Base-by-base conservation (phyloP, 2,888 invertebrate species). In the Drosophila anomalata region DNA sequence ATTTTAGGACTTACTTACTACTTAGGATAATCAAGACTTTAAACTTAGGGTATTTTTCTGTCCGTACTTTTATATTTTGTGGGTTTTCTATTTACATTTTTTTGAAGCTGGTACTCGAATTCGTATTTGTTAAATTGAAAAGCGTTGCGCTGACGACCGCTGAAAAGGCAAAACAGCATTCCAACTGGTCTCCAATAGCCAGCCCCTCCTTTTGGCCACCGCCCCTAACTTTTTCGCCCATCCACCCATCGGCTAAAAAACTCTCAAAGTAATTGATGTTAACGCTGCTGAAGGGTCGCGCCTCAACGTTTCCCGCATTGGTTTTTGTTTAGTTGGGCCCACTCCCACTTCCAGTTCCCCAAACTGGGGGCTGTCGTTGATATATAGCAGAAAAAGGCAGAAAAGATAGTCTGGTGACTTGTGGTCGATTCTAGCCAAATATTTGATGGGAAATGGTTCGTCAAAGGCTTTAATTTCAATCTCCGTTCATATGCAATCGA, bases 211-310 rank as follows among this genome's bases (percentile, higher is more conserved):
- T 8, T 9, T 12, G 44, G 44, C 26, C 47, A 9, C 36, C 17
- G 11, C 9, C 11, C 33, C 33, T 7, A 5, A 9, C 33, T 9
- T n/a, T 36, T 26, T 48, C 29, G n/a, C 36, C 24, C 39, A 24
- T 31, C 58, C 71, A 9, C 22, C 55, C 70, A 55, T 62, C 24
- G 24, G 46, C 59, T 5, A 52, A 63, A 65, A 67, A 72, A 74
- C 81, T 76, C 76, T 84, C 72, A 87, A 69, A 73, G 87, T 82
- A 87, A 87, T 82, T 87, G 81, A 84, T 82, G 75, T 55, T 61
- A 69, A 52, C 70, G 72, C 62, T 62, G 55, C 50, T 77, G 71
- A 69, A 63, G 73, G 67, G 78, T 73, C 61, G 59, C 42, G 36
- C 39, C 53, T 17, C 46, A 54, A 42, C 42, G 46, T 62, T 52